Conservation (phyloP, 2,113 vertebrate genomes). For the Vombatus ursinus region DNA sequence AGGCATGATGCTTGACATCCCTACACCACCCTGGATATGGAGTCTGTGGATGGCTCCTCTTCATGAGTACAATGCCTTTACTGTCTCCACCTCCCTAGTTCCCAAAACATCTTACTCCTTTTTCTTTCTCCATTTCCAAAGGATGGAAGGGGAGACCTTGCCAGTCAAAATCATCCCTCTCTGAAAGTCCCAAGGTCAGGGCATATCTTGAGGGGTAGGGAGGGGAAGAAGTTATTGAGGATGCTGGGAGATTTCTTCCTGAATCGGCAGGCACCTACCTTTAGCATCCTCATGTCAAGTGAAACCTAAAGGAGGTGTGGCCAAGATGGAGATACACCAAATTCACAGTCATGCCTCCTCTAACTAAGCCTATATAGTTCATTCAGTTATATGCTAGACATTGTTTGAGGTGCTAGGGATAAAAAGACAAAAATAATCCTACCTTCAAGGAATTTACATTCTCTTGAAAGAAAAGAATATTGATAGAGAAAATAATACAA, state of each 20-base stretch:
- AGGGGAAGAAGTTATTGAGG: neutral
- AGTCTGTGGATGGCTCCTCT: neutral
- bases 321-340: neutral
- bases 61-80: neutral
- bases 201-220: neutral
- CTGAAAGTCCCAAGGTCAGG: neutral
- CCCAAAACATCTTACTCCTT: neutral
- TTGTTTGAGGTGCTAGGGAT: neutral
- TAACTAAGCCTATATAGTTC: no score
- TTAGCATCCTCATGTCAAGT: neutral
- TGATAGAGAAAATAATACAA: no score
- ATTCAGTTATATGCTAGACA: neutral
- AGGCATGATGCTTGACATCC: neutral
- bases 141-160: neutral
- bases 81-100: neutral
- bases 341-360: no score
- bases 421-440: neutral
- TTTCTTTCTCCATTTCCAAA: neutral
- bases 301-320: neutral
- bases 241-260: neutral
- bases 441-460: neutral
- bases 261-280: neutral
- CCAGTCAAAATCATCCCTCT: neutral
- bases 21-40: no score
- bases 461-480: neutral